A percentile compares a stretch with the other conserved stretches of the same genome.
phyloP scores from a whole-genome alignment of 2,888 invertebrate genomes.

The Brachypalpus laphriformis region DNA sequence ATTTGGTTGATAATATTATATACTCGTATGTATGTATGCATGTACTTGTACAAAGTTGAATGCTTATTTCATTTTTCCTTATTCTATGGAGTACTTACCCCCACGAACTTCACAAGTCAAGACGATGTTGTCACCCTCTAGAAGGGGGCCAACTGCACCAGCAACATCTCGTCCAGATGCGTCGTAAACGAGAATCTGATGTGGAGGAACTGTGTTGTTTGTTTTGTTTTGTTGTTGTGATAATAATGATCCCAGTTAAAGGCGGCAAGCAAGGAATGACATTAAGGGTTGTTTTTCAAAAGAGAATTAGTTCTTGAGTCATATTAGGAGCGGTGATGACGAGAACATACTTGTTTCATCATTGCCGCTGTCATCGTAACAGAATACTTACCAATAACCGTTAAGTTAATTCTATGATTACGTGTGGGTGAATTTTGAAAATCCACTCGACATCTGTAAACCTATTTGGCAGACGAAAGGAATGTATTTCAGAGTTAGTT shows the following conservation, averaged over 20 bases:
- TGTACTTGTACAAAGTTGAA: background rate
- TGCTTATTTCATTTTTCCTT: constrained; percentile 25
- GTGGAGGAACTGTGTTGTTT: constrained; percentile 92
- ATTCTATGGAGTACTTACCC: constrained; percentile 85
- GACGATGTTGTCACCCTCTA: constrained; percentile 91
- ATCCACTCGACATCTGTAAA: constrained; percentile 94
- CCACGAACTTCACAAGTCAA: constrained; percentile 94
- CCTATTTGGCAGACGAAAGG: constrained; percentile 76
- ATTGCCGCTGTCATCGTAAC: background rate
- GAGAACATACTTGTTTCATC: background rate
- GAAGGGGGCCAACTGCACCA: constrained; percentile 90
- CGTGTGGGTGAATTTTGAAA: constrained; percentile 94
- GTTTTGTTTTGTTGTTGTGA: constrained; percentile 4
- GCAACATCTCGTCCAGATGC: constrained; percentile 92
- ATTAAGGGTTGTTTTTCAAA: constrained; percentile 34
- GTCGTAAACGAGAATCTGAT: constrained; percentile 92
- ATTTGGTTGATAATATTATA: constrained; percentile 2
- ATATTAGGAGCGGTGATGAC: background rate
- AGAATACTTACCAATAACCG: constrained; percentile 92
- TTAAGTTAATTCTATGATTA: constrained; percentile 93
- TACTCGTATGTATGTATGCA: background rate
- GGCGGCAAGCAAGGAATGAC: background rate
- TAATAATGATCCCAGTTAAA: constrained; percentile 55
- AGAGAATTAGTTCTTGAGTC: constrained; percentile 25
- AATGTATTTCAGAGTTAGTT: too few relatives aligned